Conservation (phyloP, 1,140 invertebrate genomes). For the Diachasma alloeum region DNA sequence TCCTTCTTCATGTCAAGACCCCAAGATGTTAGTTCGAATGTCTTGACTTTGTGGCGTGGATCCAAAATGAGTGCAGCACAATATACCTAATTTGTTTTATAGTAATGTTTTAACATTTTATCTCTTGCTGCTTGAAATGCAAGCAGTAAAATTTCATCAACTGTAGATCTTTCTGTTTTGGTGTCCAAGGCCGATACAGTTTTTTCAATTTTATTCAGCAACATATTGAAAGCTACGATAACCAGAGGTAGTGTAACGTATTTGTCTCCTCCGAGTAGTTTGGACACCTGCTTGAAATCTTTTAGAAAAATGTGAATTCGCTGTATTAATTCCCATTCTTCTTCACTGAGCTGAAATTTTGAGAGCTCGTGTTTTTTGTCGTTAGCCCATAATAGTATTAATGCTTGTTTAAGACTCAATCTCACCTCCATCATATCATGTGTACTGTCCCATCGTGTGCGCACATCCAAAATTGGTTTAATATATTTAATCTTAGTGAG, state of each 20-base stretch:
- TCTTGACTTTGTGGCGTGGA: conserved; percentile 51
- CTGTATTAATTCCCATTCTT: not conserved
- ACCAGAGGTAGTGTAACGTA: conserved; percentile 46
- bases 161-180: not conserved
- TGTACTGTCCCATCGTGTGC: conserved; percentile 12
- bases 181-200: not conserved
- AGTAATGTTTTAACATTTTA: too few species aligned
- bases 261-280: conserved; percentile 28
- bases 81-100: conserved; percentile 53
- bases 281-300: conserved; percentile 43
- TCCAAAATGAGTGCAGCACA: conserved; percentile 51
- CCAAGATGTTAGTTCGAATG: conserved; percentile 31
- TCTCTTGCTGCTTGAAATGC: conserved; percentile 46
- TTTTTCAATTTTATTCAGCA: conserved; percentile 33
- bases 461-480: conserved; percentile 10
- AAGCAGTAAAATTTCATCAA: not conserved
- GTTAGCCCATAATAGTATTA: not conserved
- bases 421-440: conserved; percentile 14
- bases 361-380: not conserved
- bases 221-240: too few species aligned
- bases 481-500: not conserved
- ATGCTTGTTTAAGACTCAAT: not conserved
- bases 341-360: not conserved
- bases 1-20: not conserved
- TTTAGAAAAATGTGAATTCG: conserved; percentile 34